Conservation (phyloP, 2,113 vertebrate species). For the Microtus pennsylvanicus region DNA sequence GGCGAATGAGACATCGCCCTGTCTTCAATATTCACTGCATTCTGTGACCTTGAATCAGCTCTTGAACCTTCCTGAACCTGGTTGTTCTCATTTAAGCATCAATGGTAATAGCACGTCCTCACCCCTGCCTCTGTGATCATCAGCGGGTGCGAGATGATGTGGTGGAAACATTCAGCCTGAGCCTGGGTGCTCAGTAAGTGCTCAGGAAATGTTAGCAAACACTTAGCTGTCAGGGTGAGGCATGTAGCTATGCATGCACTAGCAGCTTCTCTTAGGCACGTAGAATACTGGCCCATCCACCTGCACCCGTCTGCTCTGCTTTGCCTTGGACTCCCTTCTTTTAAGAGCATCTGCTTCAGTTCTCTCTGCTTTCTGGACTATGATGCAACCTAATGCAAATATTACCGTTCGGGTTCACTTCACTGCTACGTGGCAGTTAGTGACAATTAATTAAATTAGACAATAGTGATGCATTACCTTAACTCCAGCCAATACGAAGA, state of each 20-base stretch:
- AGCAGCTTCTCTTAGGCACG: neutral
- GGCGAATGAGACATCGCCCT: rapidly evolving
- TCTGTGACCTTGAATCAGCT: neutral
- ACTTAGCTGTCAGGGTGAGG: too few relatives aligned
- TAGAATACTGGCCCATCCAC: neutral
- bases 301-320: neutral
- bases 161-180: neutral
- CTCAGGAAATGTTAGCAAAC: neutral
- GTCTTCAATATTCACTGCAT: neutral
- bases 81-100: neutral
- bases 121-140: neutral
- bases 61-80: neutral
- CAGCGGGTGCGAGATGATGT: neutral
- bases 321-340: neutral
- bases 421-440: neutral
- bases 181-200: neutral
- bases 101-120: neutral
- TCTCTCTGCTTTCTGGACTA: neutral
- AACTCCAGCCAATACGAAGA: neutral
- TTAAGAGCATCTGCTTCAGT: neutral
- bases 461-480: neutral
- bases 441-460: neutral
- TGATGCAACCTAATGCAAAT: neutral
- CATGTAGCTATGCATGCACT: rapidly evolving
- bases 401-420: neutral